phyloP scores from a whole-genome alignment of 2,888 invertebrate genomes.

The Eupithecia centaureata region DNA sequence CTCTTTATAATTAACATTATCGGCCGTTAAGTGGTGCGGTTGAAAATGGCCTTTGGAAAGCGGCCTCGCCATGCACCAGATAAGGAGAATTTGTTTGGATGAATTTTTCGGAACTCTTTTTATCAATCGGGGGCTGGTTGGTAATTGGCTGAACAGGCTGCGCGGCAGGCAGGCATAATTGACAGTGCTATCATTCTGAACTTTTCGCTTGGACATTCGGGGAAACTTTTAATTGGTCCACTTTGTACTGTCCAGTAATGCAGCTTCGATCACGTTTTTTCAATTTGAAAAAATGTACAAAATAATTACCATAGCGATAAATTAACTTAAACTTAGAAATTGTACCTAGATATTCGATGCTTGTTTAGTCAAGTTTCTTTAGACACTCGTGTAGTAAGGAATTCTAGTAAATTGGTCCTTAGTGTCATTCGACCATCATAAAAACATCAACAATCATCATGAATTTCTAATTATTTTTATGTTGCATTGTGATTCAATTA shows the following conservation, averaged over 20 bases:
- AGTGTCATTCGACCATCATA: neutral
- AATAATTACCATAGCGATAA: neutral
- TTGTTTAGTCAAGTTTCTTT: neutral
- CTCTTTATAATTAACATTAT: constrained; percentile 69
- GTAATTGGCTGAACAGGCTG: constrained; percentile 76
- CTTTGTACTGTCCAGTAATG: constrained; percentile 79
- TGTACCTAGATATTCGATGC: neutral
- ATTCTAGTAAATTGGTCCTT: neutral
- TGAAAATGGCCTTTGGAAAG: constrained; percentile 63
- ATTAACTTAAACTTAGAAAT: neutral
- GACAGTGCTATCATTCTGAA: constrained; percentile 81
- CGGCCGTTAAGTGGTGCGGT: constrained; percentile 59
- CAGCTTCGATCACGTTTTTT: constrained; percentile 70
- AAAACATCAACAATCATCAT: neutral
- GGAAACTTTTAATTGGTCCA: constrained; percentile 83
- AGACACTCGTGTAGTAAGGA: neutral
- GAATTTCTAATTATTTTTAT: constrained; percentile 3
- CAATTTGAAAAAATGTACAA: neutral
- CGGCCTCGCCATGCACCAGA: constrained; percentile 64
- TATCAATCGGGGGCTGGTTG: constrained; percentile 75
- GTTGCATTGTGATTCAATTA: constrained; percentile 19
- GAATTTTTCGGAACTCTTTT: constrained; percentile 79
- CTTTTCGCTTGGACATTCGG: constrained; percentile 78
- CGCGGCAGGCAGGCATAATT: constrained; percentile 73
- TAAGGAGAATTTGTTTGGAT: constrained; percentile 77